Base-by-base conservation (phyloP, 2,888 invertebrate species). In the Stratiomys singularior region DNA sequence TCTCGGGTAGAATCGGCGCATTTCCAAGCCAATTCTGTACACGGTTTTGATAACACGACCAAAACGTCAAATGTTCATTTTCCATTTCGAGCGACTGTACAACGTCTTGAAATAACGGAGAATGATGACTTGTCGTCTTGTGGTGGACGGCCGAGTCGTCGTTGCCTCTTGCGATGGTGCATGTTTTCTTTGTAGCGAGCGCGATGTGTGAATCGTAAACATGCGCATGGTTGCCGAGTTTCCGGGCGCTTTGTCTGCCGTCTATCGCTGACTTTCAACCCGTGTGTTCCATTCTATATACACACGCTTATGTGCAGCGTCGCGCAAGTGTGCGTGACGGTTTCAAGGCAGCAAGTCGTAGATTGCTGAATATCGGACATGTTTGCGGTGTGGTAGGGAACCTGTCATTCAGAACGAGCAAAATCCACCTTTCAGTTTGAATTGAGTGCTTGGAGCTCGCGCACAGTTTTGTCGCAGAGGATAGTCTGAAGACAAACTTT, bases 371-470 rank as follows among this genome's bases (percentile, higher is more conserved):
- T 15, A 30, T 5, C 13, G 28, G 9, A n/a, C 9, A 18, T 46
- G 7, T 37, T 37, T 46, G 2, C 15, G 27, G n/a, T 23, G 7
- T n/a, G 67, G 46, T 27, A 23, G 67, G 67, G 67, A 67, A 67
- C 67, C 67, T 67, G 67, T 67, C 67, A 44, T 44, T 13, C 21
- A 15, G 67, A 67, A 67, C 67, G 46, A 67, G 23, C 21, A 37
- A 44, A 67, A 44, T 23, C 21, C 23, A 44, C 71, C 28, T 72
- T 81, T 82, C 80, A 81, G 83, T 84, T 82, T 81, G 82, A 83
- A 82, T 81, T 82, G 81, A 83, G 83, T 83, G 83, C 85, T 86
- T 86, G 86, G 85, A 86, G 85, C 56, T 52, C 52, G n/a, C 71
- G 52, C 46, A 71, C 30, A 64, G 64, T 30, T 25, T 60, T 60